These are phyloP conservation scores for Abrostola triplasia DNA, from an alignment of 2,888 invertebrate species.

Conservation along the genomic window DNA sequence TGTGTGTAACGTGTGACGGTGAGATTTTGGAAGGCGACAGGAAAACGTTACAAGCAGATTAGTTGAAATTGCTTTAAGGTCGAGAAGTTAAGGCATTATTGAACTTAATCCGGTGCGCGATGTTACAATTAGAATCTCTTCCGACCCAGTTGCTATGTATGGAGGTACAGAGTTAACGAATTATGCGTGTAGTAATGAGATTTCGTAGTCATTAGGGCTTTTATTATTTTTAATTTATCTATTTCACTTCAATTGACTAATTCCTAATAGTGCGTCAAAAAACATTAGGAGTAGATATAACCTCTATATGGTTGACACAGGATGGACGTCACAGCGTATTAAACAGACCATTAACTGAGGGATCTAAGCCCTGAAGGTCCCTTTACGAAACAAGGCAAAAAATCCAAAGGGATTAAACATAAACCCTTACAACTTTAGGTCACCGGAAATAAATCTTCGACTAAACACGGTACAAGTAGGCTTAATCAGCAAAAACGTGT, in stretches of 20 bases:
- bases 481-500: slow-evolving; percentile 44
- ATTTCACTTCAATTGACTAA: no score
- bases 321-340: not conserved
- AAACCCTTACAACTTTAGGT: slow-evolving; percentile 41
- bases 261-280: no score
- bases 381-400: slow-evolving; percentile 18
- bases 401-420: slow-evolving; percentile 42
- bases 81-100: slow-evolving; percentile 5
- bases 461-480: slow-evolving; percentile 32
- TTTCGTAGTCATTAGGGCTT: not conserved
- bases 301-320: not conserved
- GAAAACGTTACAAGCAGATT: slow-evolving; percentile 24
- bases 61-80: slow-evolving; percentile 25
- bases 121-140: slow-evolving; percentile 16
- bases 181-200: slow-evolving; percentile 9
- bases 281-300: no score
- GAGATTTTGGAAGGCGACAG: slow-evolving; percentile 2
- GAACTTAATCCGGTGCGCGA: slow-evolving; percentile 17
- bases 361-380: not conserved
- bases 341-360: slow-evolving; percentile 18
- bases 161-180: slow-evolving; percentile 5
- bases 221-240: no score
- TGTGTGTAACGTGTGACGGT: slow-evolving; percentile 35
- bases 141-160: slow-evolving; percentile 6
- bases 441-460: slow-evolving; percentile 45